Evolutionary conservation across 2,113 vertebrate genomes (phyloP), one percentile per base, ranked within the genome.

Genomic region (Speoplatyrhinus poulsoni): DNA sequence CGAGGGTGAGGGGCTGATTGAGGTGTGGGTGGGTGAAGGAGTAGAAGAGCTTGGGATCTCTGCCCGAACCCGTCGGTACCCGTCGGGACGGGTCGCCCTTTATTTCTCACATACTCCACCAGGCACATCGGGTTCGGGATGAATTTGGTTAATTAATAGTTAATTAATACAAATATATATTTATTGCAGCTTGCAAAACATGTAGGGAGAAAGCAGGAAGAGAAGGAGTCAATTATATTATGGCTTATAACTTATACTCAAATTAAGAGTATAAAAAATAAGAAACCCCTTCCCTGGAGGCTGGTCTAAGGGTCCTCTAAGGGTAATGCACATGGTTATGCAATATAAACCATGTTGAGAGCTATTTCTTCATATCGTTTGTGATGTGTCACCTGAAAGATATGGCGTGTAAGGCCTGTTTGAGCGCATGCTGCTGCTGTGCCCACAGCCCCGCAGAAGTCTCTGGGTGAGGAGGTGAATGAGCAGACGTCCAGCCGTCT

Each of bases 401-500:
- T 33, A 9, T 12, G 26, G 12, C 26, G 26, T 3, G 26, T 26
- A 9, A 26, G 26, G 6, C 66, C 5, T 65, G 53, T 19, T 19
- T 3, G 49, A 60, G 1, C 71, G 1, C 49, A 62, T 69, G 12
- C 36, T 41, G 36, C 36, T 6, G 46, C 56, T 26, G 26, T 26
- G 26, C 4, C 3, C 26, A 59, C 69, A 99, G 98, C 85, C 61
- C 95, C 96, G 65, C 96, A 95, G 81, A 98, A 98, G 70, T 99
- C 98, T 49, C 86, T 99, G 79, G 94, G 97, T 12, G 95, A 97
- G 55, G 98, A 99, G 72, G 97, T 99, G 59, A 99, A 94, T 73
- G 98, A 99, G 60, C 84, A 96, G 87, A 95, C 96, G 15, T 98
- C 98, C 26, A 99, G 97, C 83, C 94, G 93, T 6, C 92, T 99